A percentile compares a stretch with the other conserved stretches of the same genome.
These are phyloP conservation scores for Netelia virgata DNA, from an alignment of 2,888 invertebrate genomes.

Conservation along the genomic window DNA sequence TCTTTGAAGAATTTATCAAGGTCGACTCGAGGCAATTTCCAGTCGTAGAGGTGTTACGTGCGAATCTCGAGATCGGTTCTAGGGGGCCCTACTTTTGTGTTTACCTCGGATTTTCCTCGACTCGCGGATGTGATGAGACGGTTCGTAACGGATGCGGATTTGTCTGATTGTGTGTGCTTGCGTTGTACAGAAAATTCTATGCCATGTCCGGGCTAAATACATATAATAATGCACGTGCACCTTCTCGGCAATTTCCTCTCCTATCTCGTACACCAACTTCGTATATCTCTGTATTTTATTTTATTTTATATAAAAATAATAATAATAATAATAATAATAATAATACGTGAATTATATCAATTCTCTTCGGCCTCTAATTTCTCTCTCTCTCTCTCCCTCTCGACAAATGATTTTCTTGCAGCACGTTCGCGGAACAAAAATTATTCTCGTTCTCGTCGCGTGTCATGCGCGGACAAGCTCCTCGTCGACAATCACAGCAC, in stretches of 20 bases:
- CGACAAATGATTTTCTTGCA: constrained; percentile 27
- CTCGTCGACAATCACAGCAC: constrained; percentile 11
- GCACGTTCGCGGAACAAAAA: constrained; percentile 54
- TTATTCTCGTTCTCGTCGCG: constrained; percentile 23
- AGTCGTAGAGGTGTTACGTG: no score
- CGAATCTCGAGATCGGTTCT: not conserved
- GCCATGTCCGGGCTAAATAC: constrained; percentile 64
- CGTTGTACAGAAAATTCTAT: constrained; percentile 63
- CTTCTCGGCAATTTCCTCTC: constrained; percentile 63
- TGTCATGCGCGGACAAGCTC: constrained; percentile 20
- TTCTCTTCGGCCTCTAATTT: constrained; percentile 59
- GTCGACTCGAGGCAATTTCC: no score
- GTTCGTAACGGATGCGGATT: constrained; percentile 59
- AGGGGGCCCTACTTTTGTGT: not conserved
- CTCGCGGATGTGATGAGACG: constrained; percentile 48
- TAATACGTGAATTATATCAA: constrained; percentile 30
- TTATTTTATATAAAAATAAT: not conserved
- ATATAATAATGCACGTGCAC: constrained; percentile 62
- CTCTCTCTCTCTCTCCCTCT: constrained; percentile 29
- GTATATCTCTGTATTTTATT: constrained; percentile 6
- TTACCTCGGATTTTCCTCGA: not conserved
- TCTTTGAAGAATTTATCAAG: no score
- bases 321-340: not conserved
- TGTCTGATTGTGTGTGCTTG: constrained; percentile 32
- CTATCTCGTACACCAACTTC: not conserved